These are phyloP conservation scores for Drosophila tsacasi DNA, from an alignment of 1,140 invertebrate genomes.

Conservation along the genomic window DNA sequence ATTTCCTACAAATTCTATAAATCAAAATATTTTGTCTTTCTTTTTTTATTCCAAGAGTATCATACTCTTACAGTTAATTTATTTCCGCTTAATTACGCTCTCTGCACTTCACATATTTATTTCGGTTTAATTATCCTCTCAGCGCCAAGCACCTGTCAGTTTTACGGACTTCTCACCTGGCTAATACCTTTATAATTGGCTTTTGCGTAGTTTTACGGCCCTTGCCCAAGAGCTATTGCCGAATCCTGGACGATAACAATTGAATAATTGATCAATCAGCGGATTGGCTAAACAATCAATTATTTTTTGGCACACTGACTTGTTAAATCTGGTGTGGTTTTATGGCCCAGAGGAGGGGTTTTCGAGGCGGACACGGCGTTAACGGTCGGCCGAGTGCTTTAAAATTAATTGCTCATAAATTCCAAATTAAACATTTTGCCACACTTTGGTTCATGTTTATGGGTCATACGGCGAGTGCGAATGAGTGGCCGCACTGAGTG, in stretches of 20 bases:
- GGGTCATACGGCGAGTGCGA: constrained; percentile 57
- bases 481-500: constrained; percentile 40
- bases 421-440: constrained; percentile 81
- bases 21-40: neutral
- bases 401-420: constrained; percentile 84
- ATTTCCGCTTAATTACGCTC: neutral
- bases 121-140: constrained; percentile 4
- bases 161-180: constrained; percentile 4
- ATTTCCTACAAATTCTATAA: neutral
- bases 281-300: constrained; percentile 58
- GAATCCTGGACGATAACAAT: constrained; percentile 49
- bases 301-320: constrained; percentile 46
- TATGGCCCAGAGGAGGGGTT: neutral
- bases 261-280: constrained; percentile 72
- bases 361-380: constrained; percentile 9
- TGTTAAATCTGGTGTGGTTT: constrained; percentile 61
- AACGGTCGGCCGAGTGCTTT: constrained; percentile 54
- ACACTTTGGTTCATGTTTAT: constrained; percentile 78
- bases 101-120: neutral
- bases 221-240: constrained; percentile 31
- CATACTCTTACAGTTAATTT: neutral
- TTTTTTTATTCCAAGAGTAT: neutral
- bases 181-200: constrained; percentile 39
- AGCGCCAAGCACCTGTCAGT: neutral
- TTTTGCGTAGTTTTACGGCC: constrained; percentile 19